Conservation (phyloP, 2,113 vertebrate species). For the Prinia subflava region DNA sequence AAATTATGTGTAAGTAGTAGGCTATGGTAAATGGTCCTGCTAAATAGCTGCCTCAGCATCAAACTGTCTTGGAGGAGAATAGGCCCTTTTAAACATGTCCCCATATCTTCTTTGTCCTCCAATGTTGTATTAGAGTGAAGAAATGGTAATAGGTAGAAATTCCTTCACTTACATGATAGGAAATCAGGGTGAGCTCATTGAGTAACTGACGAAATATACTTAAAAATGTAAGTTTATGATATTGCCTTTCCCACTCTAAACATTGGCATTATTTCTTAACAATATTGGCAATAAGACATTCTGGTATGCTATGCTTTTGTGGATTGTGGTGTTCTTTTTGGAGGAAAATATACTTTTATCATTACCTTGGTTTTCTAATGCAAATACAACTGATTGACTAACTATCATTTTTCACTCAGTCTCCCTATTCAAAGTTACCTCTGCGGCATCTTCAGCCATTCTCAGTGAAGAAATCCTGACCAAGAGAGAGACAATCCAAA, state of each 20-base stretch:
- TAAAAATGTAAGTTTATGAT: neutral
- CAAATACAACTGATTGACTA: neutral
- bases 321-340: neutral
- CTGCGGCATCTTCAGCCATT: neutral
- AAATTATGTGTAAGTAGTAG: conserved; percentile 32
- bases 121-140: neutral
- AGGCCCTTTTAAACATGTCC: neutral
- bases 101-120: neutral
- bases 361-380: neutral
- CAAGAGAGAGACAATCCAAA: neutral
- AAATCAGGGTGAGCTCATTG: neutral
- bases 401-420: neutral
- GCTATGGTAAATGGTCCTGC: neutral
- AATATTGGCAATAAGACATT: neutral
- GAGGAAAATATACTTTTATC: neutral
- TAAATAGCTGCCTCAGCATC: neutral
- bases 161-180: neutral
- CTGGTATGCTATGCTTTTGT: neutral
- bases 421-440: neutral
- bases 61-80: neutral
- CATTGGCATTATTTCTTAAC: neutral
- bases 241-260: neutral
- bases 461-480: neutral
- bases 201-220: neutral
- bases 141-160: neutral